phyloP scores from a whole-genome alignment of 2,888 invertebrate species.

The Drosophila helvetica region DNA sequence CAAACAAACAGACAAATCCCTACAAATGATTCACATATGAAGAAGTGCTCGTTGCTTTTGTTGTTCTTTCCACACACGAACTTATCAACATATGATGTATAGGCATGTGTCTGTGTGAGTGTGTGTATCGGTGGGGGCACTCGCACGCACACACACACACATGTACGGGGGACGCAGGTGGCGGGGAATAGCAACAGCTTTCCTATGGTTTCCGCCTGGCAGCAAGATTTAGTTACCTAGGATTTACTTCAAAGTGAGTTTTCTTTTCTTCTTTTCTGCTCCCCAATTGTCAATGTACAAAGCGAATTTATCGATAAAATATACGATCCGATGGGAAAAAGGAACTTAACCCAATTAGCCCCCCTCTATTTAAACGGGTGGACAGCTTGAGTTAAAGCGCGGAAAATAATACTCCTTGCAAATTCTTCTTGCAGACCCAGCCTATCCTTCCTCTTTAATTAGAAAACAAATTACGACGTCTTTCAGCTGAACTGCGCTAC shows the following conservation, averaged over 20 bases:
- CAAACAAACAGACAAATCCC: constrained; percentile 59
- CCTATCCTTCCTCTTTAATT: no score
- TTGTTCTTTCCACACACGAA: constrained; percentile 27
- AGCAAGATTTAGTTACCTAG: constrained; percentile 50
- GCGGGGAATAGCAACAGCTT: constrained; percentile 13
- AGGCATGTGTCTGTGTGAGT: constrained; percentile 11
- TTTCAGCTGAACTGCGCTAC: no score
- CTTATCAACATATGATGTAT: constrained; percentile 50
- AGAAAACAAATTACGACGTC: no score
- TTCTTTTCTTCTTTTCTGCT: constrained; percentile 38
- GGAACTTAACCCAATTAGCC: no score
- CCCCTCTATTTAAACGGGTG: no score
- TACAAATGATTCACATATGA: constrained; percentile 63
- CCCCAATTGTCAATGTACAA: no score
- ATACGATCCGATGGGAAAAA: no score
- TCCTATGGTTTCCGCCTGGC: constrained; percentile 34
- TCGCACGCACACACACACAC: constrained; percentile 32
- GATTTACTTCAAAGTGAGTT: constrained; percentile 62
- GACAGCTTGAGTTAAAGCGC: no score
- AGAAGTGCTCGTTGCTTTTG: constrained; percentile 36
- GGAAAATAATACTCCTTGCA: no score
- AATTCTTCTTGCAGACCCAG: no score
- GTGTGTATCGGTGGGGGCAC: constrained; percentile 31
- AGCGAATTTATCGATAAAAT: no score
- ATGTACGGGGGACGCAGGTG: not conserved